Percentiles rank a stretch among this genome's conserved stretches.
Evolutionary conservation across 2,113 vertebrate genomes (phyloP).

Genomic region (Ammodytes marinus): DNA sequence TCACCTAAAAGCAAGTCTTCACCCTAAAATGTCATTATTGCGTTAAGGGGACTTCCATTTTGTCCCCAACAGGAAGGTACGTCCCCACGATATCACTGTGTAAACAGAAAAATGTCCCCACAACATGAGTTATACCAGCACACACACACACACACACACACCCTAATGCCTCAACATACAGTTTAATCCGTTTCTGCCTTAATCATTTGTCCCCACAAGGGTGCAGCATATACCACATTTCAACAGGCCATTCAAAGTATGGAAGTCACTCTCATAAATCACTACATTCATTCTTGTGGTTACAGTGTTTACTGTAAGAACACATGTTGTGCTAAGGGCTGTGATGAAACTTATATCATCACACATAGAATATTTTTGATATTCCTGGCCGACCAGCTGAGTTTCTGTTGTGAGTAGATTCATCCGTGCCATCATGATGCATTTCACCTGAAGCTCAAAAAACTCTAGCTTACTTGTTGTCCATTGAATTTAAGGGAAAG

Average conservation of each 20-base stretch:
- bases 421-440: background rate
- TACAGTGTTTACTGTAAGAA: too few species aligned
- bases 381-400: too few species aligned
- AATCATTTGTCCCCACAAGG: conserved; percentile 38
- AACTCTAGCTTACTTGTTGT: too few species aligned
- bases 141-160: conserved; percentile 2
- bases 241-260: background rate
- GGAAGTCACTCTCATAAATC: background rate
- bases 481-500: background rate
- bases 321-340: background rate
- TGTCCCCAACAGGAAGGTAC: too few species aligned
- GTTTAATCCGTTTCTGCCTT: background rate
- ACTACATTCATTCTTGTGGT: background rate
- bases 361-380: too few species aligned
- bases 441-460: background rate
- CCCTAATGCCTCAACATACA: background rate
- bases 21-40: too few species aligned
- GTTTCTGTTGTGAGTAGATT: background rate
- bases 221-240: conserved; percentile 28
- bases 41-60: too few species aligned
- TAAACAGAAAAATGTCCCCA: too few species aligned
- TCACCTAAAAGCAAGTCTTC: too few species aligned
- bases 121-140: too few species aligned
- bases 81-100: too few species aligned
- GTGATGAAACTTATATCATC: background rate